Base-by-base conservation (phyloP, 2,888 invertebrate species). In the Caenorhabditis sp. region DNA sequence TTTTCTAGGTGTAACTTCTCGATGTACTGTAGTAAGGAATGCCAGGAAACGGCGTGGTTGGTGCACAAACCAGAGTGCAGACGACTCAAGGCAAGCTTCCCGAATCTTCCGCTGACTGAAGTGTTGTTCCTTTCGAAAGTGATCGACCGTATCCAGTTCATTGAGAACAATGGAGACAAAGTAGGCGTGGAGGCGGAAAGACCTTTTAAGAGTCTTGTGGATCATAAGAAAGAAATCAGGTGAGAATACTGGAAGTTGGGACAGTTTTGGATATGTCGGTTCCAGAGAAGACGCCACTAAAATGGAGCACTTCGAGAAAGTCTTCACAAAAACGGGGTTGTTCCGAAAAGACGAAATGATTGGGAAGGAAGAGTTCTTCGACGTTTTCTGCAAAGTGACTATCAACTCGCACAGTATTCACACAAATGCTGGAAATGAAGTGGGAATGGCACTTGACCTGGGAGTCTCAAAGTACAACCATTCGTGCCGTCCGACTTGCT, bases 351-450 rank as follows among this genome's bases (percentile, higher is more conserved):
- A 82, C 8, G 83, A 85, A 26, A 80, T 83, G 80, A 62, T 81
- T 35, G 76, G 77, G 17, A 81, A 82, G 62, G 84, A 78, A 11
- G 37, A 61, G 13, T 84, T 86, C 56, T 85, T 85, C 56, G 72
- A 80, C 39, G 56, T 89, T 17, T 88, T 88, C 81, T 87, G 88
- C 74, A 85, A 83, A 63, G 72, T 80, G 1, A 78, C 85, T 15
- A 87, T 88, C 79, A 88, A 88, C 77, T 88, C 88, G 20, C 88
- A 89, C 70, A 83, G 83, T 37, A 84, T 88, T 35, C 87, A 88
- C 56, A 87, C 86, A 2, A 88, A 83, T 72, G 82, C 83, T 9
- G 88, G 88, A 6, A 79, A 71, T 35, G 88, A 88, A 46, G 85
- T 89, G 27, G 88, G 88, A 35, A 85, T 88, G 82, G 83, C 87